A percentile compares a stretch with the other conserved stretches of the same genome.
These are phyloP conservation scores for Coranthus polyacanthus DNA, from an alignment of 2,797 vertebrate species.

Conservation along the genomic window DNA sequence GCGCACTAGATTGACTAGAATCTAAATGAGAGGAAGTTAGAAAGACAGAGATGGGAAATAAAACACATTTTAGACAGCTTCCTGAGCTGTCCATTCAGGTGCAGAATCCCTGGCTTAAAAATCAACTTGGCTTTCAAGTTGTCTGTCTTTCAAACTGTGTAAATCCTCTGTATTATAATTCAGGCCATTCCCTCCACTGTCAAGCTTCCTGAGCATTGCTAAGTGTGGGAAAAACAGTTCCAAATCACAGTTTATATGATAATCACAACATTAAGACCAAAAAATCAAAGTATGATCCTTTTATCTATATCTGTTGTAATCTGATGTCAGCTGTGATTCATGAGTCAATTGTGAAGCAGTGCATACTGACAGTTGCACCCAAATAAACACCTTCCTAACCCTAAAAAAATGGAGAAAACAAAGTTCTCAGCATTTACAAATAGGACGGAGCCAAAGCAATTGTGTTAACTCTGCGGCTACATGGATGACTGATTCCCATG, in stretches of 20 bases:
- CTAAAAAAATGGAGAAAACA: not conserved
- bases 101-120: conserved; percentile 29
- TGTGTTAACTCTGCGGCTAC: conserved; percentile 12
- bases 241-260: conserved; percentile 36
- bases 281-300: conserved; percentile 29
- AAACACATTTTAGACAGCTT: conserved; percentile 35
- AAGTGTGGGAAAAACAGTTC: conserved; percentile 40
- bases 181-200: conserved; percentile 33
- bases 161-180: conserved; percentile 50
- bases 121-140: conserved; percentile 38
- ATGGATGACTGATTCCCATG: conserved; percentile 39
- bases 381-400: conserved; percentile 10
- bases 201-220: conserved; percentile 22
- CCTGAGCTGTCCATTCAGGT: conserved; percentile 24
- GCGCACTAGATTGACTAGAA: conserved; percentile 17
- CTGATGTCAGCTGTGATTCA: conserved; percentile 11
- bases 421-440: not conserved
- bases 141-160: conserved; percentile 39
- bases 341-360: conserved; percentile 1
- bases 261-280: conserved; percentile 39
- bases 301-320: conserved; percentile 22
- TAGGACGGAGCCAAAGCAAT: conserved; percentile 10
- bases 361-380: not conserved
- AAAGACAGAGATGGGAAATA: conserved; percentile 12
- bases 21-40: conserved; percentile 32